These are phyloP conservation scores for Monochamus alternatus DNA, from an alignment of 2,888 invertebrate species.

Conservation along the genomic window DNA sequence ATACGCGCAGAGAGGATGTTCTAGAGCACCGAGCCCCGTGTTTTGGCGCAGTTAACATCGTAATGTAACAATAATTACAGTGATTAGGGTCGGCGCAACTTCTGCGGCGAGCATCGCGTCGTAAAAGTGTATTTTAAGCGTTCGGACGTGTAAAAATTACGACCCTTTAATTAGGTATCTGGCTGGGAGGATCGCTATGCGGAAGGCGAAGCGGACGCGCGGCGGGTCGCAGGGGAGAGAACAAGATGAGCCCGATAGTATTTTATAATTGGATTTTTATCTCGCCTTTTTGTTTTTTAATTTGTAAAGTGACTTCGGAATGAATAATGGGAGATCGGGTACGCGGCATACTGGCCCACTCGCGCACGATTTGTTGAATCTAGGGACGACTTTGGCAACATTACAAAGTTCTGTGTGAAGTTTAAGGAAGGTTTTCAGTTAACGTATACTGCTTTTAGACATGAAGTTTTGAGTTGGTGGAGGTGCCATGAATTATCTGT, in stretches of 20 bases:
- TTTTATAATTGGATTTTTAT: conserved; percentile 51
- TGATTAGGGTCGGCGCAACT: conserved; percentile 26
- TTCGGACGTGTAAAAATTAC: conserved; percentile 62
- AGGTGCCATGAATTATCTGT: too few species aligned
- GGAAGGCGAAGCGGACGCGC: conserved; percentile 55
- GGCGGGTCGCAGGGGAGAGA: conserved; percentile 37
- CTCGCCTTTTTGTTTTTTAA: conserved; percentile 26
- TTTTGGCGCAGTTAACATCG: conserved; percentile 22
- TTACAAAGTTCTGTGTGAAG: too few species aligned
- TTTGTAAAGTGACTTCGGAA: too few species aligned
- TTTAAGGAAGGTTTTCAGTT: too few species aligned
- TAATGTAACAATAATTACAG: conserved; percentile 34
- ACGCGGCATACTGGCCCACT: too few species aligned
- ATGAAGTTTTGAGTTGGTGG: too few species aligned
- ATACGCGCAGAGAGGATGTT: too few species aligned
- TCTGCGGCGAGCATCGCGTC: conserved; percentile 20
- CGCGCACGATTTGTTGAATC: too few species aligned
- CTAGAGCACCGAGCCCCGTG: conserved; percentile 7
- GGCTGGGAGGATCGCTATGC: conserved; percentile 56
- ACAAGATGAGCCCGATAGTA: conserved; percentile 30
- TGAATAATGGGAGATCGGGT: too few species aligned
- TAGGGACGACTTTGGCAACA: too few species aligned
- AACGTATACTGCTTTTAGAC: too few species aligned
- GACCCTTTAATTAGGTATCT: conserved; percentile 66
- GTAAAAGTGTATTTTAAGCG: conserved; percentile 29